Evolutionary conservation across 2,113 vertebrate genomes (phyloP).

Genomic region (Cettia cetti): DNA sequence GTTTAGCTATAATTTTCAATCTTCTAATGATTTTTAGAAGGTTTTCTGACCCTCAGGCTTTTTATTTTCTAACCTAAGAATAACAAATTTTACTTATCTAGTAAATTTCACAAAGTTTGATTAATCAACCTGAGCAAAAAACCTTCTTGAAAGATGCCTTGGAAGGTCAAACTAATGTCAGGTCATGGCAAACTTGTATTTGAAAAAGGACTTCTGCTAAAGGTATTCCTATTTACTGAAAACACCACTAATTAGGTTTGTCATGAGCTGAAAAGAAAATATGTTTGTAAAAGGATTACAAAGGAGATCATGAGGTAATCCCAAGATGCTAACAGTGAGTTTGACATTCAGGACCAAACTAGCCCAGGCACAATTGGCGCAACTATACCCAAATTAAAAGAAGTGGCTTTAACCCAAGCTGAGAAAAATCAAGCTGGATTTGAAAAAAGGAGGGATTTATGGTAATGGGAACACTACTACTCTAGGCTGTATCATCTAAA

Average conservation of each 20-base stretch:
- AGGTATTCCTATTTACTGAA: conserved; percentile 34
- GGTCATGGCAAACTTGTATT: conserved; percentile 1
- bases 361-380: background rate
- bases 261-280: conserved; percentile 54
- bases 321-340: conserved; percentile 24
- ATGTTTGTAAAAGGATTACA: conserved; percentile 58
- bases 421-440: background rate
- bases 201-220: conserved; percentile 22
- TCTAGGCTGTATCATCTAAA: background rate
- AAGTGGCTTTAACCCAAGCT: background rate
- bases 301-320: conserved; percentile 49
- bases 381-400: background rate
- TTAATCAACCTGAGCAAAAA: background rate
- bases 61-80: background rate
- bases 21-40: background rate
- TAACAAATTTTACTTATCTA: background rate
- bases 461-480: background rate
- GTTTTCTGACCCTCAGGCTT: background rate
- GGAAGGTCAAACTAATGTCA: background rate
- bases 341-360: conserved; percentile 26
- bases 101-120: background rate
- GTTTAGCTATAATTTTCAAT: background rate
- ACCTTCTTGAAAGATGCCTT: background rate
- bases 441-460: background rate
- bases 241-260: conserved; percentile 43